These are phyloP conservation scores for Hololepta plana DNA, from an alignment of 2,888 invertebrate genomes.

Conservation along the genomic window DNA sequence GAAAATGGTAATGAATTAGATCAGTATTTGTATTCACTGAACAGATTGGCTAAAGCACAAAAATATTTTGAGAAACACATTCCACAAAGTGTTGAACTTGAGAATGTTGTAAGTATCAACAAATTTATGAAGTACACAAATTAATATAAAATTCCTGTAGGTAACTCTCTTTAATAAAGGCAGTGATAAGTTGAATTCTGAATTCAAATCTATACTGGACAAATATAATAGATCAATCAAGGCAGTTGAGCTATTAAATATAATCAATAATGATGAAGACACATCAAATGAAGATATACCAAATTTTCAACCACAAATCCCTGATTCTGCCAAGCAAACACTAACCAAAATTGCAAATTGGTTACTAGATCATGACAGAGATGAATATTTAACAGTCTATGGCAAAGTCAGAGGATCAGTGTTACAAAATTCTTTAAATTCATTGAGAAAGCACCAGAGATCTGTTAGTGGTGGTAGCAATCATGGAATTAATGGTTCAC, in stretches of 20 bases:
- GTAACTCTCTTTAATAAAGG: conserved; percentile 64
- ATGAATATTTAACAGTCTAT: conserved; percentile 59
- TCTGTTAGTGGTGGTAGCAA: conserved; percentile 60
- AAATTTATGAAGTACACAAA: conserved; percentile 3
- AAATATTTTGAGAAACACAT: conserved; percentile 86
- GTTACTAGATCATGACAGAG: conserved; percentile 59
- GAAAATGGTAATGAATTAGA: conserved; percentile 35
- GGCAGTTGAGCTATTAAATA: conserved; percentile 73
- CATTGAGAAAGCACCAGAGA: conserved; percentile 63
- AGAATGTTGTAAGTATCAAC: conserved; percentile 63
- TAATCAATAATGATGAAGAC: conserved; percentile 65
- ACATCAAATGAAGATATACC: conserved; percentile 34
- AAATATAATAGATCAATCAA: conserved; percentile 75
- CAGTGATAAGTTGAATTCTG: conserved; percentile 66
- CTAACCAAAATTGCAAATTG: conserved; percentile 68
- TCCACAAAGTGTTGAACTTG: conserved; percentile 81
- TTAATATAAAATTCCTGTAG: conserved; percentile 27
- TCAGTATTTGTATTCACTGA: conserved; percentile 50
- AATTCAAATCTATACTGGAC: conserved; percentile 71
- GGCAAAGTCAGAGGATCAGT: conserved; percentile 58
- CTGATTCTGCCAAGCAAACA: conserved; percentile 49
- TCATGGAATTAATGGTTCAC: conserved; percentile 34
- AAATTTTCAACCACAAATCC: conserved; percentile 44
- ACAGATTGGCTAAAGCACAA: conserved; percentile 70
- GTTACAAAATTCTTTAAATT: conserved; percentile 52